Conservation (phyloP, 2,113 vertebrate genomes). For the Craseonycteris thonglongyai region DNA sequence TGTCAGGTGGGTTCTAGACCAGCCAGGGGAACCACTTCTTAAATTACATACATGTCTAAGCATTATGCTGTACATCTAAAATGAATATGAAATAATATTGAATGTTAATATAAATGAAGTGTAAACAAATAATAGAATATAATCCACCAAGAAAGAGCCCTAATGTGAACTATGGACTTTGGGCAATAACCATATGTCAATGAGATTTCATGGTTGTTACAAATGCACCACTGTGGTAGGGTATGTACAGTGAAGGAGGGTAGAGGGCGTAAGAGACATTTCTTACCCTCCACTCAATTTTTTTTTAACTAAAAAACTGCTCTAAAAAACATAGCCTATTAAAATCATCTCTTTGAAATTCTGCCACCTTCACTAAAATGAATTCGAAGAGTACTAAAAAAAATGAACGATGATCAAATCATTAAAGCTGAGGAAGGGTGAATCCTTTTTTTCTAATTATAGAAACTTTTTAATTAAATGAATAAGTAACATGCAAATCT, state of each 20-base stretch:
- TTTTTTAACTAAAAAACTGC: background rate
- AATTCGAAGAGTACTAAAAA: background rate
- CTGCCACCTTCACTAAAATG: background rate
- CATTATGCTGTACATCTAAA: no score
- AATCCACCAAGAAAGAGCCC: background rate
- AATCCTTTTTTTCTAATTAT: background rate
- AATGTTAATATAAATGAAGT: no score
- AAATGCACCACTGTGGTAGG: background rate
- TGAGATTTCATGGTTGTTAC: background rate
- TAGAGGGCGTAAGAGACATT: background rate
- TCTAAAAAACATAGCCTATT: background rate
- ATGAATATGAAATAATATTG: no score
- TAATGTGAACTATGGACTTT: background rate
- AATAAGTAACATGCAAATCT: background rate
- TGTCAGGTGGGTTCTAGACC: no score
- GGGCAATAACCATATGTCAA: background rate
- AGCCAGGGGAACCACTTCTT: no score
- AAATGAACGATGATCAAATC: background rate
- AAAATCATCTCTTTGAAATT: background rate
- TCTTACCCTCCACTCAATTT: background rate
- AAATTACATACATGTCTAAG: no score
- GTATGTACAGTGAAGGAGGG: background rate
- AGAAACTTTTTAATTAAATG: background rate
- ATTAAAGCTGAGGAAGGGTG: background rate
- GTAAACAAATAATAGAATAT: background rate